Percentiles rank a stretch among this genome's conserved stretches.
Conservation (phyloP, 1,140 invertebrate genomes). For the Patella vulgata region DNA sequence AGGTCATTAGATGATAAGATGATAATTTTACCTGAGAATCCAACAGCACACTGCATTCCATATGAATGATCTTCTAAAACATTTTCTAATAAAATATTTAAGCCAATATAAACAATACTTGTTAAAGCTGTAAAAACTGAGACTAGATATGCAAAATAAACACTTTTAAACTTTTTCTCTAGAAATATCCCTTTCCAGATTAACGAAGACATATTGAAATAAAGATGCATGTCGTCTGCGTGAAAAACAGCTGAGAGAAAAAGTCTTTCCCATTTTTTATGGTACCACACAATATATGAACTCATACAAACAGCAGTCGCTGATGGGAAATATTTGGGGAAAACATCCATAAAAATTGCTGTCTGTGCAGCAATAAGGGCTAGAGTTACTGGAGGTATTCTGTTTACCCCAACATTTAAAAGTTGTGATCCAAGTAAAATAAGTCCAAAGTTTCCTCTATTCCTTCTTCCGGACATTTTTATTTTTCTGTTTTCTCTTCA, state of each 20-base stretch:
- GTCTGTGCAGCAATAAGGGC: slow-evolving; percentile 66
- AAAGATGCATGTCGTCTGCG: slow-evolving; percentile 78
- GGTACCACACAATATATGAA: slow-evolving; percentile 69
- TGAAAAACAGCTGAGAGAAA: slow-evolving; percentile 75
- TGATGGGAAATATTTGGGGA: slow-evolving; percentile 43
- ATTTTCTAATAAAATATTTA: slow-evolving; percentile 60
- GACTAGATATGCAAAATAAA: slow-evolving; percentile 72
- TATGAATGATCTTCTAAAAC: slow-evolving; percentile 56
- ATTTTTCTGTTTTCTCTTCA: too few species aligned
- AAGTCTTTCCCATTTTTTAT: slow-evolving; percentile 72
- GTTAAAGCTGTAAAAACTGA: slow-evolving; percentile 71
- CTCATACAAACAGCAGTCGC: slow-evolving; percentile 73
- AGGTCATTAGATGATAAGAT: too few species aligned
- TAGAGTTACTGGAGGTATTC: slow-evolving; percentile 75
- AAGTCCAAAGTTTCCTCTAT: slow-evolving; percentile 44
- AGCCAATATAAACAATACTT: slow-evolving; percentile 70
- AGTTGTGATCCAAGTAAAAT: slow-evolving; percentile 50
- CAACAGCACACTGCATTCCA: slow-evolving; percentile 74
- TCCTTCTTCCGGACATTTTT: slow-evolving; percentile 6
- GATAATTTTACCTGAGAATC: slow-evolving; percentile 76
- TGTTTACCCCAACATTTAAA: slow-evolving; percentile 69
- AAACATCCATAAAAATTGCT: slow-evolving; percentile 57
- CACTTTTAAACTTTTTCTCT: slow-evolving; percentile 72
- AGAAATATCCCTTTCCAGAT: slow-evolving; percentile 72
- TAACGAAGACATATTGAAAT: slow-evolving; percentile 80